phyloP scores from a whole-genome alignment of 2,888 invertebrate species.

The Brachynemurus nebulosus region DNA sequence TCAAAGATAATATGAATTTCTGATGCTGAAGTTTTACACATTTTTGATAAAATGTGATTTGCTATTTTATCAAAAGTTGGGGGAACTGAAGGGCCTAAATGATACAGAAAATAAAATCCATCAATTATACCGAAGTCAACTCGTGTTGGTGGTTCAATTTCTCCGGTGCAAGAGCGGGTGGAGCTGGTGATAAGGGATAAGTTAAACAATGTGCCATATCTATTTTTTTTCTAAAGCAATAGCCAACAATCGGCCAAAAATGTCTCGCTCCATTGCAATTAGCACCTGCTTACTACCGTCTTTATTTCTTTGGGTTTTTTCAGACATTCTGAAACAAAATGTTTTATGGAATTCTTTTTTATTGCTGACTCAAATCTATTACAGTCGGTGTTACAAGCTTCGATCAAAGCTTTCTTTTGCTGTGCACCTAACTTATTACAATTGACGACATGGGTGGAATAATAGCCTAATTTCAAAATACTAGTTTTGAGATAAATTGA shows the following conservation, averaged over 20 bases:
- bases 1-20: constrained; percentile 18
- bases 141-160: constrained; percentile 3
- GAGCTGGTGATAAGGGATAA: constrained; percentile 26
- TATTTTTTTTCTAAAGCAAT: constrained; percentile 22
- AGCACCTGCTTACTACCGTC: constrained; percentile 5
- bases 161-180: constrained; percentile 12
- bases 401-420: not conserved
- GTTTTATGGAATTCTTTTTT: not conserved
- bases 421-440: constrained; percentile 10
- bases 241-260: constrained; percentile 15
- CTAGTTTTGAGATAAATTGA: too few species aligned
- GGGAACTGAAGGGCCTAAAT: constrained; percentile 13
- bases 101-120: constrained; percentile 12
- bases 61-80: constrained; percentile 17
- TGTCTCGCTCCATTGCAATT: constrained; percentile 15
- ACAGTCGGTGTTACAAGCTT: not conserved
- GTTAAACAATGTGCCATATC: constrained; percentile 22
- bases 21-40: constrained; percentile 13
- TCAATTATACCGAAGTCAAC: constrained; percentile 9
- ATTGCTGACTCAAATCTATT: constrained; percentile 2
- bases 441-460: too few species aligned
- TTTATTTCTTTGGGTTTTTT: constrained; percentile 8
- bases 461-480: too few species aligned
- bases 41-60: constrained; percentile 13
- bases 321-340: not conserved